Evolutionary conservation across 2,888 invertebrate genomes (phyloP).

Genomic region (Parnassius mnemosyne): DNA sequence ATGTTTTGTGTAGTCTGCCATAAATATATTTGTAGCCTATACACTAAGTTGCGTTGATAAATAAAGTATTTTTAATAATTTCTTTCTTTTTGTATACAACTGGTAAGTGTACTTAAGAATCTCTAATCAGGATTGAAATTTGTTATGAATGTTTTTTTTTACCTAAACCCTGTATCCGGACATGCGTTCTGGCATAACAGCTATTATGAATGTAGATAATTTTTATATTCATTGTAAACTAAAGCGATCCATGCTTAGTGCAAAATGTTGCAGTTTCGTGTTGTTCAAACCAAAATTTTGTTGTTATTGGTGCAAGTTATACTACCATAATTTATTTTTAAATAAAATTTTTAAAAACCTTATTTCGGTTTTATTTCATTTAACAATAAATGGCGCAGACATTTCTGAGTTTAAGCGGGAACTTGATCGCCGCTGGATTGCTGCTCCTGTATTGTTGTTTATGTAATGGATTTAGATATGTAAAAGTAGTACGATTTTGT

Average conservation of each 20-base stretch:
- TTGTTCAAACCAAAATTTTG: constrained; percentile 77
- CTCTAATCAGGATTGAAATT: constrained; percentile 28
- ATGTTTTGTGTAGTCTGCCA: constrained; percentile 5
- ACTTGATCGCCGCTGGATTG: too few relatives aligned
- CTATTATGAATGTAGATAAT: constrained; percentile 49
- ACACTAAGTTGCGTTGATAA: background rate
- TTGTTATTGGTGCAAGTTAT: constrained; percentile 80
- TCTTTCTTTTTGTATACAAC: constrained; percentile 15
- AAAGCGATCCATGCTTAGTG: constrained; percentile 61
- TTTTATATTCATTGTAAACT: constrained; percentile 43
- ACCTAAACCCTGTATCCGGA: constrained; percentile 7
- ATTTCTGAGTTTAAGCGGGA: too few relatives aligned
- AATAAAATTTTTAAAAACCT: constrained; percentile 65
- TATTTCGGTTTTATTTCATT: constrained; percentile 33
- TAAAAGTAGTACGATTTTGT: too few relatives aligned
- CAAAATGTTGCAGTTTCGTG: constrained; percentile 67
- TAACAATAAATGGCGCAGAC: too few relatives aligned
- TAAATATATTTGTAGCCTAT: constrained; percentile 5
- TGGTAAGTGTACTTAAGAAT: constrained; percentile 23
- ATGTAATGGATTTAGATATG: too few relatives aligned
- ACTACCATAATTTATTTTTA: constrained; percentile 79
- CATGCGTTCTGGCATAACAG: constrained; percentile 2
- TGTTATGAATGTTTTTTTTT: constrained; percentile 40
- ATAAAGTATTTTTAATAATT: constrained; percentile 12
- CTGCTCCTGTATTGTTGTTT: too few relatives aligned